Conservation (phyloP, 1,140 invertebrate genomes). For the Dendroctonus ponderosae region DNA sequence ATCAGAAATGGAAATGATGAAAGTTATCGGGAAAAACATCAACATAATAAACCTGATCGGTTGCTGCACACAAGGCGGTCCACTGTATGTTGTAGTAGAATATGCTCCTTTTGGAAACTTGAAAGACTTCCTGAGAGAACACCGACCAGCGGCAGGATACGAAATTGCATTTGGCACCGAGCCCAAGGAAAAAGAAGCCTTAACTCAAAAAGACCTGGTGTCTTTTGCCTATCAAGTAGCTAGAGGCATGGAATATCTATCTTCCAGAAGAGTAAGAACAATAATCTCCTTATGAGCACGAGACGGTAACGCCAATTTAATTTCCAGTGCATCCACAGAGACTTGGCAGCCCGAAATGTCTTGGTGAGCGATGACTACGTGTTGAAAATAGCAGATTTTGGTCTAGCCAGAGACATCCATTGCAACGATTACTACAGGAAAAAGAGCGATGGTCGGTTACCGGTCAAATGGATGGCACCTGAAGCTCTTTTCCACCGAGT, state of each 20-base stretch:
- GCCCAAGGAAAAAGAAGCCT: conserved; percentile 66
- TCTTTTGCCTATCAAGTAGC: conserved; percentile 97
- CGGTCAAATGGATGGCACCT: conserved; percentile 99
- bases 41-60: conserved; percentile 97
- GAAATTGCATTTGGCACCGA: conserved; percentile 63
- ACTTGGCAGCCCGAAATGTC: conserved; percentile 96
- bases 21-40: conserved; percentile 94
- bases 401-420: conserved; percentile 91
- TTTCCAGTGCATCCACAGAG: conserved; percentile 90
- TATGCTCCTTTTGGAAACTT: conserved; percentile 94
- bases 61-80: conserved; percentile 93
- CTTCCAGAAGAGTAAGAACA: conserved; percentile 76
- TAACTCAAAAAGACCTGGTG: conserved; percentile 93
- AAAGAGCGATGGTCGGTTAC: conserved; percentile 89
- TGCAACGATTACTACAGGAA: conserved; percentile 96
- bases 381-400: conserved; percentile 98
- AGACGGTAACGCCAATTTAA: too few species aligned
- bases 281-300: too few species aligned
- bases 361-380: conserved; percentile 90
- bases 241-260: conserved; percentile 95
- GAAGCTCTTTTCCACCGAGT: conserved; percentile 93
- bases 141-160: conserved; percentile 70
- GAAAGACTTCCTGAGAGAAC: conserved; percentile 86
- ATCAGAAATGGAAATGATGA: conserved; percentile 99
- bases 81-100: conserved; percentile 94